Evolutionary conservation across 2,888 invertebrate species (phyloP), one percentile per base, ranked within the genome.

Genomic region (Syrphus vitripennis): DNA sequence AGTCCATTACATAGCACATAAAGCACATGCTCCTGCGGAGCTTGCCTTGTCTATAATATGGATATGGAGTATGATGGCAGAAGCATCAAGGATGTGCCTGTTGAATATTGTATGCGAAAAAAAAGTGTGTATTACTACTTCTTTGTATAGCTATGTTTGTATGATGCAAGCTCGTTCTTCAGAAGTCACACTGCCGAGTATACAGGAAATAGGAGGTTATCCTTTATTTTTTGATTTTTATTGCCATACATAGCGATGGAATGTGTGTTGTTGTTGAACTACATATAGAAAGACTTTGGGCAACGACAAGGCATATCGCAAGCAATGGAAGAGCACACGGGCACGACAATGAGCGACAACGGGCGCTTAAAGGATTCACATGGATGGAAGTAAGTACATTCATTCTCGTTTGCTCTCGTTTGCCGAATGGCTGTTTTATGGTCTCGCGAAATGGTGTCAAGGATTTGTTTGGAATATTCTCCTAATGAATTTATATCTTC

Each of bases 181-280:
- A 59, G 72, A 40, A 81, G 40, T 70, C 45, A 65, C 31, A 70
- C 34, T 69, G 42, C 4, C 50, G 50, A 29, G 53, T 53, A n/a
- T n/a, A 29, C 31, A 67, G 61, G 57, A 67, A 71, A 77, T 69
- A 76, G 55, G 69, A 83, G 88, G 84, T 88, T 88, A 88, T 82
- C 78, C 82, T 87, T 87, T 88, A 87, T 88, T 83, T 50, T 88
- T 72, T 78, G 81, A 88, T 88, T 88, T 88, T 88, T 86, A 82
- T 86, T 86, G 82, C 77, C 63, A 77, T 67, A 74, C 69, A 88
- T 87, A 67, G 87, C 88, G 29, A 74, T 74, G 87, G 79, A 76
- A 79, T 87, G 80, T 78, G 65, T 77, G 48, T 55, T 29, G 4
- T 55, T 16, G n/a, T n/a, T 31, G 16, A n/a, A n/a, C 4, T 53